Evolutionary conservation across 1,140 invertebrate species (phyloP).

Genomic region (Drosophila insularis): DNA sequence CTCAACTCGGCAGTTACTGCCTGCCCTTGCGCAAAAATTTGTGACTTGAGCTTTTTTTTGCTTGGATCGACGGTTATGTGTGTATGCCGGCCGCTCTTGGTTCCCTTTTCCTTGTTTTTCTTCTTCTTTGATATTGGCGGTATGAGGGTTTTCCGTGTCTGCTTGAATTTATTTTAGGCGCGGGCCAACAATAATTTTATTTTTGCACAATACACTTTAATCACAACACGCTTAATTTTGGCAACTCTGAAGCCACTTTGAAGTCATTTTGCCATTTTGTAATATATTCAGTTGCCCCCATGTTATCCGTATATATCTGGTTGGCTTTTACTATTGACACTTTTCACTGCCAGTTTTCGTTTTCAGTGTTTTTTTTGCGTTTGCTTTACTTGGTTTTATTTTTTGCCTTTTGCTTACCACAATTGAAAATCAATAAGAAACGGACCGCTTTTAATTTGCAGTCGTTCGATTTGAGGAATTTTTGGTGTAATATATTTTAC

Average conservation of each 20-base stretch:
- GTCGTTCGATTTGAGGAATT: conserved; percentile 13
- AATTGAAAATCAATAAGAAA: conserved; percentile 78
- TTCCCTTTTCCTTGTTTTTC: conserved; percentile 23
- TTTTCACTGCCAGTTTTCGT: conserved; percentile 43
- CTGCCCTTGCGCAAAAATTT: conserved; percentile 79
- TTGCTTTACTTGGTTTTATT: not conserved
- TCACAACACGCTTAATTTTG: not conserved
- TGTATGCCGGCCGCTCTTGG: conserved; percentile 68
- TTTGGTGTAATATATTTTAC: not conserved
- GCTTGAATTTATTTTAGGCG: conserved; percentile 72
- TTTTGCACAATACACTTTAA: conserved; percentile 4
- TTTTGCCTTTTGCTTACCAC: conserved; percentile 56
- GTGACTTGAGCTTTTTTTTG: conserved; percentile 71
- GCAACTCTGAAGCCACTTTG: not conserved
- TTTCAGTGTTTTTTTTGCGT: conserved; percentile 11
- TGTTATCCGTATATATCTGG: not conserved
- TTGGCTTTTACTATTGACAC: conserved; percentile 33
- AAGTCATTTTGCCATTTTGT: conserved; percentile 9
- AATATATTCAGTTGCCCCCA: not conserved
- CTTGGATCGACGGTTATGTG: conserved; percentile 46
- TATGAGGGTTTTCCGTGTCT: conserved; percentile 75
- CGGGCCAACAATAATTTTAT: conserved; percentile 24
- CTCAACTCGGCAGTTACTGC: conserved; percentile 47
- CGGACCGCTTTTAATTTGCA: conserved; percentile 28
- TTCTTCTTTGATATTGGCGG: conserved; percentile 32